Evolutionary conservation across 2,113 vertebrate species (phyloP), one percentile per base, ranked within the genome.

Genomic region (Dendropsophus ebraccatus): DNA sequence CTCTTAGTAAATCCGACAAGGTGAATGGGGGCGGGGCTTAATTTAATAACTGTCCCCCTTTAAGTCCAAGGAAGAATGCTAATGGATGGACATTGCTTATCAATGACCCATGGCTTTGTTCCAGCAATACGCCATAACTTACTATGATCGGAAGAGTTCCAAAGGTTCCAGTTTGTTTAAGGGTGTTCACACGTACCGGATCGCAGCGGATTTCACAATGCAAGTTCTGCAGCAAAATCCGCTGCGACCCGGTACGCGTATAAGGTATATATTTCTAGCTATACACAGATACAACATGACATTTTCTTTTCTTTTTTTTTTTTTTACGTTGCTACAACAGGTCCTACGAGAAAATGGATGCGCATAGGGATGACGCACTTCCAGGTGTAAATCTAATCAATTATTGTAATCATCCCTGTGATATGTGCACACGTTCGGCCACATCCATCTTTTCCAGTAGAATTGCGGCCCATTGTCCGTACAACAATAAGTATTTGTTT

Each of bases 331-430:
- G 60, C 19, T 23, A 6, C 19, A 70, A 37, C 16, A 70, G 13
- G 45, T 50, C 14, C 73, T 49, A 16, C 75, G 17, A 5, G 23
- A 67, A 58, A 21, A 13, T 1, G 6, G 12, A 73, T 70, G 67
- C 70, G 37, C 69, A 75, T 58, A 17, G 25, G 30, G 37, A 62
- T 30, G 50, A 37, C 23, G 4, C 19, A 70, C 13, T 58, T 52
- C 7, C 45, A 47, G 0, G 70, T 45, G 82, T 60, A 75, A 84
- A 84, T 84, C 54, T 62, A 84, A 84, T 84, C 70, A 84, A 75
- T 84, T 75, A 75, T 84, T 74, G 50, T 75, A 84, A 84, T 75
- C 21, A 30, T 75, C 54, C 28, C 52, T 84, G 70, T 75, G 52
- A 75, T 75, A 9, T 60, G 23, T 45, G 70, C 69, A 32, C 32